These are phyloP conservation scores for Oryzaephilus surinamensis DNA, from an alignment of 1,140 invertebrate genomes.

Conservation along the genomic window DNA sequence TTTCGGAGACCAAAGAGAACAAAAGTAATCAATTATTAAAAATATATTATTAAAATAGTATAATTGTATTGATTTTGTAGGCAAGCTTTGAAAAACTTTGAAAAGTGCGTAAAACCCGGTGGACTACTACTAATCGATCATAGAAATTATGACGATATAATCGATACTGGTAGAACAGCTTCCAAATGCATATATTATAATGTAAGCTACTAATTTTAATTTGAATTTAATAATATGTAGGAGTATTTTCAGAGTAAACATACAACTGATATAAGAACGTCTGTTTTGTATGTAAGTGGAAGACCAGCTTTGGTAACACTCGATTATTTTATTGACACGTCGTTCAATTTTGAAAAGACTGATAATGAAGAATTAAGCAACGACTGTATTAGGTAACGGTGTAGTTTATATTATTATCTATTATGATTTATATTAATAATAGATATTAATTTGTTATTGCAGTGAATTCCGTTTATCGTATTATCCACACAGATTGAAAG, in stretches of 20 bases:
- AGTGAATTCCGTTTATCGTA: constrained; percentile 78
- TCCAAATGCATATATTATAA: constrained; percentile 79
- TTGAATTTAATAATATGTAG: background rate
- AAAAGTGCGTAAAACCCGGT: constrained; percentile 71
- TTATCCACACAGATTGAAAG: constrained; percentile 65
- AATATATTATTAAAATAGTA: background rate
- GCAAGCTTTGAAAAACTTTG: constrained; percentile 62
- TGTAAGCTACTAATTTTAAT: constrained; percentile 44
- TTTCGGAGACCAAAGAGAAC: constrained; percentile 64
- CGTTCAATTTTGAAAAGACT: constrained; percentile 15
- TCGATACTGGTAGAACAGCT: constrained; percentile 60
- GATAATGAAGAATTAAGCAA: constrained; percentile 15
- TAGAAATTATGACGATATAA: constrained; percentile 76
- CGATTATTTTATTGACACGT: constrained; percentile 60
- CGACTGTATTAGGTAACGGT: constrained; percentile 21
- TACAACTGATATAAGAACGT: constrained; percentile 70
- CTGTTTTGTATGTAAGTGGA: constrained; percentile 63
- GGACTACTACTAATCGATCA: constrained; percentile 77
- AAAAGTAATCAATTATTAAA: constrained; percentile 41
- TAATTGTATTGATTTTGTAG: constrained; percentile 30
- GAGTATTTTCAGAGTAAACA: constrained; percentile 54
- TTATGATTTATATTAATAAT: background rate
- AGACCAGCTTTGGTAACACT: constrained; percentile 63
- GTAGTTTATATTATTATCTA: no score
- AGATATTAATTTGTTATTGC: constrained; percentile 32